Evolutionary conservation across 2,797 vertebrate genomes (phyloP), one percentile per base, ranked within the genome.

Genomic region (Hybognathus amarus): DNA sequence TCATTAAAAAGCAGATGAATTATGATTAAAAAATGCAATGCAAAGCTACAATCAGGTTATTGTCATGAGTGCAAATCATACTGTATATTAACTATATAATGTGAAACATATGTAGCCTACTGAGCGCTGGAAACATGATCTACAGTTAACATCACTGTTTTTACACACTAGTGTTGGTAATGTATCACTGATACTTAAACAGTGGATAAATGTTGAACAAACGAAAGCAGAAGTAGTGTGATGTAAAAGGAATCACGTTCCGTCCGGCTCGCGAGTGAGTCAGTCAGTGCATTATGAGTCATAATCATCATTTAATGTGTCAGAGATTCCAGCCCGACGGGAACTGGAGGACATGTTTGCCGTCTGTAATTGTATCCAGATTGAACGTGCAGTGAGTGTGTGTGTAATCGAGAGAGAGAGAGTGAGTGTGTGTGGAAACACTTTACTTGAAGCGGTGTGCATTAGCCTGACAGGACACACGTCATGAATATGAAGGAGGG

Each of bases 21-120:
- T 54, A 22, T 71, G 33, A 54, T 17, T 0, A 30, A 59, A 36
- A 36, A 36, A 36, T 36, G 36, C 36, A 36, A 83, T 11, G 56
- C 17, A 22, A 47, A 52, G 52, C 11, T 7, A 52, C 66, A 80
- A 24, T 61, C 42, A 24, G 12, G 27, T 56, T 66, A 47, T 59
- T 73, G 27, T 69, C 38, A 82, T 81, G 47, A 52, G 61, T 82
- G 74, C 42, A 79, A 66, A 54, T 69, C 20, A 61, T 47, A 59
- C 30, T 36, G 22, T 27, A 47, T 30, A 7, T 13, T 7, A 33
- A 3, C 45, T 33, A 6, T 67, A n/a, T 42, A 69, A 74, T 40
- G 47, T 5, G n/a, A 63, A 24, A 27, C 27, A 24, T 20, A 22
- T 54, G n/a, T n/a, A n/a, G n/a, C n/a, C n/a, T n/a, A 33, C 47